phyloP scores from a whole-genome alignment of 2,797 vertebrate species.

The Anguilla pacifica region DNA sequence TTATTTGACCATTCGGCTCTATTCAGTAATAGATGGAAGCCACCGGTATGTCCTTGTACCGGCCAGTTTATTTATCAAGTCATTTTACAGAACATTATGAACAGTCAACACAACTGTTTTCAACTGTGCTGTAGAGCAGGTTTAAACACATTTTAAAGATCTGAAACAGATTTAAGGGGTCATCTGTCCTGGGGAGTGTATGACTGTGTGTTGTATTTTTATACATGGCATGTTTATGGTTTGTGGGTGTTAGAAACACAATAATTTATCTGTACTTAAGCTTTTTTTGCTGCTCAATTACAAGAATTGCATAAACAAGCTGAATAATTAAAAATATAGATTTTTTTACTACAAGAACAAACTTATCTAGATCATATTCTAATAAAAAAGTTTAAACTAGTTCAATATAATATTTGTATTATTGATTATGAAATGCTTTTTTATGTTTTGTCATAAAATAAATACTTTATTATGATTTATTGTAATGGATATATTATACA shows the following conservation, averaged over 20 bases:
- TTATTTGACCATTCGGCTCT: neutral
- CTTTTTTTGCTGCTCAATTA: constrained; percentile 23
- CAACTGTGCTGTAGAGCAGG: neutral
- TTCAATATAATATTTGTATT: neutral
- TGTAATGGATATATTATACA: neutral
- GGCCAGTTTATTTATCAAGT: neutral
- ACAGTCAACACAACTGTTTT: neutral
- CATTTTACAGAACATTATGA: neutral
- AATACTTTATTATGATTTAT: neutral
- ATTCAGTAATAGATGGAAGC: neutral
- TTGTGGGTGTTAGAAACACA: neutral
- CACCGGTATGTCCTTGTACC: neutral
- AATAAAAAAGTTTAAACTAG: neutral
- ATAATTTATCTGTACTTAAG: neutral
- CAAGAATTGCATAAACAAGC: constrained; percentile 26
- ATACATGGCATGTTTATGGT: neutral
- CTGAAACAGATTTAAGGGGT: neutral
- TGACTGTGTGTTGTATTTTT: neutral
- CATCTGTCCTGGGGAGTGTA: neutral
- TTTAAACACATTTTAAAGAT: neutral
- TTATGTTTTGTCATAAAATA: neutral
- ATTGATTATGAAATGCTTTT: neutral
- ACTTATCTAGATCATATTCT: constrained; percentile 12
- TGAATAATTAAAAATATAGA: neutral
- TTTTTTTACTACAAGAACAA: constrained; percentile 2